Evolutionary conservation across 2,888 invertebrate species (phyloP).

Genomic region (Lasioglossum oenotherae): DNA sequence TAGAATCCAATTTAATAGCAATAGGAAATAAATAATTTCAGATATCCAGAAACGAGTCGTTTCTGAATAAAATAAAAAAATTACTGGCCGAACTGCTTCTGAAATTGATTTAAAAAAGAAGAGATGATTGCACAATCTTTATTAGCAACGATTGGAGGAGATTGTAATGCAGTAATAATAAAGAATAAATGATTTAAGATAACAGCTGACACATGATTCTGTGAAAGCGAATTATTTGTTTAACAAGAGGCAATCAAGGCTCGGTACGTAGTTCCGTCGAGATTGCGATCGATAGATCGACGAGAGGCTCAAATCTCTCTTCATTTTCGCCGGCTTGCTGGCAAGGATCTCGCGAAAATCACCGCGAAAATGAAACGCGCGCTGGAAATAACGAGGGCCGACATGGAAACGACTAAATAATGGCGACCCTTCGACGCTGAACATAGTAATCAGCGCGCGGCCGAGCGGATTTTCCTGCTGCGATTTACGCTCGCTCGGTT

Average conservation of each 20-base stretch:
- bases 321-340: neutral
- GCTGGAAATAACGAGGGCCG: constrained; percentile 17
- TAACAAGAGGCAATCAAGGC: neutral
- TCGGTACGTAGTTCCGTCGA: neutral
- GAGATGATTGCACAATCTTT: neutral
- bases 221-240: neutral
- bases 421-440: constrained; percentile 40
- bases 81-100: neutral
- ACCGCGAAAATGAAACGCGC: constrained; percentile 10
- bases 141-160: neutral
- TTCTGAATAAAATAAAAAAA: neutral
- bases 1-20: neutral
- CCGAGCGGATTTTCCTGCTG: constrained; percentile 29
- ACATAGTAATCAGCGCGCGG: constrained; percentile 41
- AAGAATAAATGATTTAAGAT: neutral
- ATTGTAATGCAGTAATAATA: neutral
- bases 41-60: neutral
- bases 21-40: neutral
- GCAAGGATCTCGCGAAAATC: constrained; percentile 6
- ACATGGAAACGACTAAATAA: constrained; percentile 47
- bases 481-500: constrained; percentile 23
- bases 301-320: neutral
- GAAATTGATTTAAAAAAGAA: neutral
- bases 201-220: neutral
- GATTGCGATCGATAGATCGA: neutral